Conservation (phyloP, 2,888 invertebrate genomes). For the Zeuzera pyrina region DNA sequence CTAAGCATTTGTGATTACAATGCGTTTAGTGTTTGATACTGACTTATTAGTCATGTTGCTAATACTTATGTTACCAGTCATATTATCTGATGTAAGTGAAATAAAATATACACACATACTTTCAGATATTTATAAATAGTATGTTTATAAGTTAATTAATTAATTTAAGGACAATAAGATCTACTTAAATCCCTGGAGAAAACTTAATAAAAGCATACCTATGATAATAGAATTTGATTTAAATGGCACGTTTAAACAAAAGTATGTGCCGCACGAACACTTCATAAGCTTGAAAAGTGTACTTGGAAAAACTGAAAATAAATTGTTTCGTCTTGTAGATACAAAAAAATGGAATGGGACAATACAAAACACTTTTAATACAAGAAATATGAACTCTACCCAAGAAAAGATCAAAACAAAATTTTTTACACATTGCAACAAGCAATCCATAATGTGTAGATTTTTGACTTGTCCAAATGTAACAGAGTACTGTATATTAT, state of each 20-base stretch:
- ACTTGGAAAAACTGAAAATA: slow-evolving; percentile 9
- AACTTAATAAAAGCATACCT: slow-evolving; percentile 17
- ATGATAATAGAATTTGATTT: slow-evolving; percentile 34
- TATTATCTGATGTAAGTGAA: background rate
- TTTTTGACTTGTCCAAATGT: slow-evolving; percentile 42
- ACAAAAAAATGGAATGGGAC: background rate
- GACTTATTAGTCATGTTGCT: background rate
- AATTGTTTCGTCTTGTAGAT: background rate
- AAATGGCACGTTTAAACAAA: slow-evolving; percentile 25
- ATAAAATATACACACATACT: background rate
- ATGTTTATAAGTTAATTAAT: slow-evolving; percentile 1
- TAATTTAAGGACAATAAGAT: slow-evolving; percentile 22
- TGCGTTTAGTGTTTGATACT: background rate
- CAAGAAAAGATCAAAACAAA: slow-evolving; percentile 21
- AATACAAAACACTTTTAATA: slow-evolving; percentile 1
- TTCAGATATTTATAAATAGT: background rate
- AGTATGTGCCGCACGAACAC: slow-evolving; percentile 12
- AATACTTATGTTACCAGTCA: background rate
- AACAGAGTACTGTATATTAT: slow-evolving; percentile 32
- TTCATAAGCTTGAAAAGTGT: slow-evolving; percentile 18
- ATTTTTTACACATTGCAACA: slow-evolving; percentile 35
- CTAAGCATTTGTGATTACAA: too few species aligned
- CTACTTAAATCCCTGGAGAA: slow-evolving; percentile 41
- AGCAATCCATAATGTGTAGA: slow-evolving; percentile 27
- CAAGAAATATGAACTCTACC: background rate